Evolutionary conservation across 2,797 vertebrate species (phyloP).

Genomic region (Sebastes diaconus): DNA sequence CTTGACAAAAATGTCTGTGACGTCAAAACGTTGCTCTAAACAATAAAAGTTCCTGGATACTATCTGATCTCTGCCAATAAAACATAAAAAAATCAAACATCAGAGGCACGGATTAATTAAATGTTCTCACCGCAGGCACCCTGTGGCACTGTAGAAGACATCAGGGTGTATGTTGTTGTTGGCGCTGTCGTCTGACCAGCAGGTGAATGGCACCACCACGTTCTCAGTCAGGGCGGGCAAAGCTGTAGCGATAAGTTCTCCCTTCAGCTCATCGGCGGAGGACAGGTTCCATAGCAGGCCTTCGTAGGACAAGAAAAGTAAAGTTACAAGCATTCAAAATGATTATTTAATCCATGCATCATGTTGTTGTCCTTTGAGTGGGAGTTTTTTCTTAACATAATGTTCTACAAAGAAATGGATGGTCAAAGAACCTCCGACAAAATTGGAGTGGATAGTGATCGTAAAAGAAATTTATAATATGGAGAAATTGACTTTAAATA

Average conservation of each 20-base stretch:
- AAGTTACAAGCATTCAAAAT: background rate
- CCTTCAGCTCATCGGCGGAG: constrained; percentile 87
- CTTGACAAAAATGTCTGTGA: background rate
- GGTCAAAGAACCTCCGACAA: background rate
- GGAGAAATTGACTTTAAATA: background rate
- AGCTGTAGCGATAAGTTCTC: constrained; percentile 83
- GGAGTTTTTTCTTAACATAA: background rate
- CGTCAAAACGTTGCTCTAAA: background rate
- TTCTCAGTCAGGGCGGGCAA: constrained; percentile 87
- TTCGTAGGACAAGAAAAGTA: constrained; percentile 37
- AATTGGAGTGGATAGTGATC: background rate
- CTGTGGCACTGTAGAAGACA: constrained; percentile 91
- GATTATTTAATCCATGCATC: background rate
- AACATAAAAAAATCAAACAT: background rate
- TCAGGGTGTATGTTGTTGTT: constrained; percentile 85
- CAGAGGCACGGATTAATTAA: background rate
- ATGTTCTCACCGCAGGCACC: constrained; percentile 88
- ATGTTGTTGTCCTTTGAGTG: background rate
- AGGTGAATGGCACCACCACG: constrained; percentile 88
- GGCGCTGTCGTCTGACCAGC: constrained; percentile 76
- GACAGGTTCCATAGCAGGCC: constrained; percentile 98
- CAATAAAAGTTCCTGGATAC: background rate
- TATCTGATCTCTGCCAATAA: background rate
- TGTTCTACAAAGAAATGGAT: background rate
- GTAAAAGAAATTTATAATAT: background rate